Evolutionary conservation across 1,140 invertebrate genomes (phyloP), one percentile per base, ranked within the genome.

Genomic region (Pseudobourletiella spinata): DNA sequence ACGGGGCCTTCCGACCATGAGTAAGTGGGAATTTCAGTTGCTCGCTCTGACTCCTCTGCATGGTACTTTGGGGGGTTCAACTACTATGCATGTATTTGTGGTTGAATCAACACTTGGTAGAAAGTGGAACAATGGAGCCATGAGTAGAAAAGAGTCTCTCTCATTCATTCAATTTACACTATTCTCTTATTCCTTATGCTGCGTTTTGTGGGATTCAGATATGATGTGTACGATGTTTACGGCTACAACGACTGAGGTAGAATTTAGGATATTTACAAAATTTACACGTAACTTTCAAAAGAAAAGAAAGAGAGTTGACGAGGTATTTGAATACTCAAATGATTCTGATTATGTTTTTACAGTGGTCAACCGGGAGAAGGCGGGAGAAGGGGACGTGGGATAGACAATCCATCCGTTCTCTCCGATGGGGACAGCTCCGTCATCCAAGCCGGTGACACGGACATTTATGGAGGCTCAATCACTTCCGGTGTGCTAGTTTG

Each of bases 401-500:
- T 56, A 56, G 39, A 39, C 8, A 39, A 39, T 39, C 32, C 32
- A 39, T 8, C 32, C 32, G 32, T n/a, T n/a, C n/a, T 64, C 29
- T 44, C 58, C 4, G 64, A 56, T 14, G 44, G 61, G 20, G 57
- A 63, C 28, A 51, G 39, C 44, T 20, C 24, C 22, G 28, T 26
- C 15, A 25, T 52, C 18, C 42, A 44, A 20, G 28, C 32, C 32
- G 57, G 25, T 8, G 60, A 63, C 25, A 55, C 35, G n/a, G 67
- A 69, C 30, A 58, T 69, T 18, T 69, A 69, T 59, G 67, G 67
- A 44, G 67, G 67, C 32, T 66, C 64, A 26, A 66, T 69, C 32
- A 69, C 67, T 30, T 64, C 61, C 24, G 67, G 67, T 43, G 67
- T 69, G 56, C 67, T 69, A 30, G 67, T 69, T 52, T 66, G 59